Evolutionary conservation across 2,888 invertebrate species (phyloP).

Genomic region (Trissolcus brochymenae): DNA sequence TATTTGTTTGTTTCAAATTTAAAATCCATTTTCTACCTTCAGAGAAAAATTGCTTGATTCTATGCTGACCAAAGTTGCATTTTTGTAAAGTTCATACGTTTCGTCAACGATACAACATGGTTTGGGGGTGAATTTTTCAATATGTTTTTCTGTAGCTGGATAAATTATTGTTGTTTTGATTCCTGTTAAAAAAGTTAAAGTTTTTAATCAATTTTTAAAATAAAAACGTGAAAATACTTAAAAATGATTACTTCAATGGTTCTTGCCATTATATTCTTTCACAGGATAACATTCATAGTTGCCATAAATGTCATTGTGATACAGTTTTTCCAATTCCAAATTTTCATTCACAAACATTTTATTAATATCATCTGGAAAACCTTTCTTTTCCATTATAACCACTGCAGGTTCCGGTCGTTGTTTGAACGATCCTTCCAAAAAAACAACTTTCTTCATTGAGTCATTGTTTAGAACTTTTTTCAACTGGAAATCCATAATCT

Average conservation of each 20-base stretch:
- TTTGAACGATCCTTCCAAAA: constrained; percentile 83
- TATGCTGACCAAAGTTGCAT: constrained; percentile 87
- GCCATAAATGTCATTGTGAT: constrained; percentile 91
- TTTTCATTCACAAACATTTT: constrained; percentile 80
- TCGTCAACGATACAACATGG: constrained; percentile 87
- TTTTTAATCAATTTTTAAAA: background rate
- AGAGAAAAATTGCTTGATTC: constrained; percentile 85
- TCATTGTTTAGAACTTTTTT: constrained; percentile 85
- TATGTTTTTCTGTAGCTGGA: constrained; percentile 95
- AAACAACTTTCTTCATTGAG: constrained; percentile 84
- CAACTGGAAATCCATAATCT: constrained; percentile 83
- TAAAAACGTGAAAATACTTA: background rate
- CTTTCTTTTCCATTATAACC: constrained; percentile 88
- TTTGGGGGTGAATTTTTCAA: constrained; percentile 89
- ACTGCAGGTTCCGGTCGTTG: constrained; percentile 81
- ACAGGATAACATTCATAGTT: constrained; percentile 85
- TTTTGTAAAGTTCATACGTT: constrained; percentile 88
- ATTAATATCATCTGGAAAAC: constrained; percentile 79
- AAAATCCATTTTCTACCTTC: constrained; percentile 79
- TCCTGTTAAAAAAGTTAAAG: constrained; percentile 76
- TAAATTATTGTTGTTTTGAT: constrained; percentile 93
- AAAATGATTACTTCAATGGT: background rate
- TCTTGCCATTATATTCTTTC: constrained; percentile 81
- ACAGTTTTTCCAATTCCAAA: constrained; percentile 80
- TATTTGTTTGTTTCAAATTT: background rate